phyloP scores from a whole-genome alignment of 2,113 vertebrate species.

The Silurus asotus region DNA sequence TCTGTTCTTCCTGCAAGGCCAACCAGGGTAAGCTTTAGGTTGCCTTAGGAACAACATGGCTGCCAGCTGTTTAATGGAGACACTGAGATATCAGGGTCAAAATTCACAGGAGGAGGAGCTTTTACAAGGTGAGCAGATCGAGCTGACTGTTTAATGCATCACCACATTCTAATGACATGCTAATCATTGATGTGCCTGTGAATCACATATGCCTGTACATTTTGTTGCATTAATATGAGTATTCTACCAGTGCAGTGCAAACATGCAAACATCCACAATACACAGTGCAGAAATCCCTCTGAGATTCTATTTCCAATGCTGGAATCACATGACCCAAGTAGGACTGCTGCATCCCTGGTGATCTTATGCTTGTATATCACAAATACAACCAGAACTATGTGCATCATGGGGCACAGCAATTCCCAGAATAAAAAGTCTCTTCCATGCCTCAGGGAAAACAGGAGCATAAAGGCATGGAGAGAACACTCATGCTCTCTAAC shows the following conservation, averaged over 20 bases:
- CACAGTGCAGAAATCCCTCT: constrained; percentile 5
- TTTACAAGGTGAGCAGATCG: constrained; percentile 20
- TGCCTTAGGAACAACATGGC: constrained; percentile 43
- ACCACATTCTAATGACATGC: neutral
- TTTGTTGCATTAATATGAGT: neutral
- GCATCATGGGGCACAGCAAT: constrained; percentile 1
- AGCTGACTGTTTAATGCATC: neutral
- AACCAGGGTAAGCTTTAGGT: constrained; percentile 24
- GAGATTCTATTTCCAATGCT: constrained; percentile 5
- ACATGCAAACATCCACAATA: neutral
- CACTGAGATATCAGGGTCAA: constrained; percentile 64
- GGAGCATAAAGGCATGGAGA: neutral
- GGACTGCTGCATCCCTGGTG: constrained; percentile 22
- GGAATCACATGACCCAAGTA: constrained; percentile 12
- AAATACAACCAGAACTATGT: neutral
- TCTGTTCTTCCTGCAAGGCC: neutral
- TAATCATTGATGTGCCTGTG: neutral
- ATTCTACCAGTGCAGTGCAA: neutral
- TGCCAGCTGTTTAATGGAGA: constrained; percentile 68
- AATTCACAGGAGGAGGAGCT: constrained; percentile 43
- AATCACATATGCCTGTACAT: neutral
- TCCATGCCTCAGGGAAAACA: neutral
- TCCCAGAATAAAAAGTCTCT: constrained; percentile 23
- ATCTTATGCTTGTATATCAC: constrained; percentile 8
- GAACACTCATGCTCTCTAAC: neutral